These are phyloP conservation scores for Phengaris arion DNA, from an alignment of 2,888 invertebrate species.

Conservation along the genomic window DNA sequence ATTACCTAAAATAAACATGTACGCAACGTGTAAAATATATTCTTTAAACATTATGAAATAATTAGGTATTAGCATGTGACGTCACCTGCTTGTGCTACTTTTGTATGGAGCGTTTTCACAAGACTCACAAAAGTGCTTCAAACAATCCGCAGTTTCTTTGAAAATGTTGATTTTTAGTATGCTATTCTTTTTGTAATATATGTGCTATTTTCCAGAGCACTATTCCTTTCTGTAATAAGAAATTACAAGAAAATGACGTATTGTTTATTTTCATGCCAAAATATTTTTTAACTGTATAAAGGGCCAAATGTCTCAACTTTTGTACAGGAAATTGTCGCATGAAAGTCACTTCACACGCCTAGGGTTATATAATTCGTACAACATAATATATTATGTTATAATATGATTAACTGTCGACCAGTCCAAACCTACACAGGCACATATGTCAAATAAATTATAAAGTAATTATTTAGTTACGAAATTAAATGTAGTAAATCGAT, in stretches of 20 bases:
- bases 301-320: background rate
- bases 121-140: no score
- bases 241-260: background rate
- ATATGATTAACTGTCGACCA: background rate
- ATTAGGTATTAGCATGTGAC: no score
- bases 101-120: no score
- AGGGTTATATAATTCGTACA: background rate
- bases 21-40: no score
- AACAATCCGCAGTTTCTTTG: no score
- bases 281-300: background rate
- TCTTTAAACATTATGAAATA: no score
- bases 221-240: no score
- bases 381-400: background rate
- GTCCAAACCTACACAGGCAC: background rate
- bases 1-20: no score
- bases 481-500: background rate
- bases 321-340: background rate
- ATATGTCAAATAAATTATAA: conserved; percentile 12
- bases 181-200: no score
- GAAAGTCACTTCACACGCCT: conserved; percentile 11
- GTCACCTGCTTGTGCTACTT: no score
- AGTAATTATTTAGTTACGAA: background rate
- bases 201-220: no score
- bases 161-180: no score
- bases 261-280: background rate